These are phyloP conservation scores for Chrysina gloriosa DNA, from an alignment of 2,888 invertebrate genomes.

Conservation along the genomic window DNA sequence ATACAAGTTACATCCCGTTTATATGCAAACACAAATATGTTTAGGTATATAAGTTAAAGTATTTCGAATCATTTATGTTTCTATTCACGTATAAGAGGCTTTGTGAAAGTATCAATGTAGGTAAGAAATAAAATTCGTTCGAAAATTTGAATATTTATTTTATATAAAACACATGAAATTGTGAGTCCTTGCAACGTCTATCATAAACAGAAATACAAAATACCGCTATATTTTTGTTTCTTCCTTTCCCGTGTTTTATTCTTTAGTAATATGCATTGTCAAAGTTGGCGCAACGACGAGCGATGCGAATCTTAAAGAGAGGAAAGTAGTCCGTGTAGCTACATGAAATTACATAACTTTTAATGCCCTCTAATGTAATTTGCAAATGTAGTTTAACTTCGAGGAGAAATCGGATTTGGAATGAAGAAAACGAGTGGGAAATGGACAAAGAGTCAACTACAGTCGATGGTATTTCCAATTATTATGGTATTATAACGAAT, in stretches of 20 bases:
- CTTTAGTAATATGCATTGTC: conserved; percentile 8
- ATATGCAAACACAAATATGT: too few species aligned
- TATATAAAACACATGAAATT: conserved; percentile 45
- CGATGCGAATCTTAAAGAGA: conserved; percentile 8
- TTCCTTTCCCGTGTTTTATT: conserved; percentile 12
- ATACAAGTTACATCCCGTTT: too few species aligned
- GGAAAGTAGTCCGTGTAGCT: background rate
- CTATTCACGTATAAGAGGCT: too few species aligned
- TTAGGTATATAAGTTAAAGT: too few species aligned
- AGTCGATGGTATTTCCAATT: too few species aligned
- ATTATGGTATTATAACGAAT: too few species aligned
- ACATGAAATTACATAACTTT: conserved; percentile 35
- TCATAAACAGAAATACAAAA: conserved; percentile 31
- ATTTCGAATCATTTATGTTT: too few species aligned
- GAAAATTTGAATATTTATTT: conserved; percentile 42
- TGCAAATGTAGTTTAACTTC: conserved; percentile 33
- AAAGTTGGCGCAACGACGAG: background rate
- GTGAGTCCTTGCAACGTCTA: conserved; percentile 43
- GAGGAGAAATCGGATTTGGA: background rate
- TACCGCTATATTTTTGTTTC: conserved; percentile 6
- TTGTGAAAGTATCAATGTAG: background rate
- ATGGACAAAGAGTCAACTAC: background rate
- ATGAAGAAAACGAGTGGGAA: background rate
- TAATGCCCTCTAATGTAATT: conserved; percentile 31
- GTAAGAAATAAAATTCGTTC: background rate